phyloP scores from a whole-genome alignment of 2,888 invertebrate genomes.

The Apoda limacodes region DNA sequence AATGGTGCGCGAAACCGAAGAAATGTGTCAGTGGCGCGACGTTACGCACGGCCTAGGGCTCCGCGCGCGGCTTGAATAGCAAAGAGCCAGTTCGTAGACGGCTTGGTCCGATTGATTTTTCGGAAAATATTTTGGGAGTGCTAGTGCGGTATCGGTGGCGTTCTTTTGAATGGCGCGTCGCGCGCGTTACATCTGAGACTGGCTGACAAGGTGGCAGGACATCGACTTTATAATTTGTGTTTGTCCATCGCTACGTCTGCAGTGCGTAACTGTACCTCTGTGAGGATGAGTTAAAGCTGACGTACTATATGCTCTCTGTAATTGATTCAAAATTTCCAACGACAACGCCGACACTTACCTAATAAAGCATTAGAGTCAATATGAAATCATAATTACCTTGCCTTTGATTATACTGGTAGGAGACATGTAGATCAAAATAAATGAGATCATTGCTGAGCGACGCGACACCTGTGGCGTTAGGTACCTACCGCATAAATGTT shows the following conservation, averaged over 20 bases:
- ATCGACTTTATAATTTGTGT: slow-evolving; percentile 66
- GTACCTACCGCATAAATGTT: too few relatives aligned
- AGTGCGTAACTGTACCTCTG: slow-evolving; percentile 45
- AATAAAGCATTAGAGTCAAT: too few relatives aligned
- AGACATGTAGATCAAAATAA: too few relatives aligned
- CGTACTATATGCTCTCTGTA: too few relatives aligned
- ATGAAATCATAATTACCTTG: too few relatives aligned
- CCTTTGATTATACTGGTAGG: too few relatives aligned
- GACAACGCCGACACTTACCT: too few relatives aligned
- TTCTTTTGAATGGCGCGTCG: slow-evolving; percentile 52
- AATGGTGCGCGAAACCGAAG: slow-evolving; percentile 55
- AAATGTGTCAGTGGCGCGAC: slow-evolving; percentile 69
- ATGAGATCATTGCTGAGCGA: too few relatives aligned
- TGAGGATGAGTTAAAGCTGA: too few relatives aligned
- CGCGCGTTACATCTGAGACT: slow-evolving; percentile 48
- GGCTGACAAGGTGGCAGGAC: slow-evolving; percentile 55
- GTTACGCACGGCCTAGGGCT: slow-evolving; percentile 56
- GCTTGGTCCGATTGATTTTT: slow-evolving; percentile 34
- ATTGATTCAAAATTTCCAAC: too few relatives aligned
- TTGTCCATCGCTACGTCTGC: slow-evolving; percentile 40
- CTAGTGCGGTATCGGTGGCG: slow-evolving; percentile 48
- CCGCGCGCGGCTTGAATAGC: slow-evolving; percentile 45
- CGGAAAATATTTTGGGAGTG: slow-evolving; percentile 49
- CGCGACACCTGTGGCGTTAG: too few relatives aligned
- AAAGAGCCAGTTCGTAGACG: slow-evolving; percentile 30